phyloP scores from a whole-genome alignment of 2,888 invertebrate genomes.

The Leptinotarsa juncta region DNA sequence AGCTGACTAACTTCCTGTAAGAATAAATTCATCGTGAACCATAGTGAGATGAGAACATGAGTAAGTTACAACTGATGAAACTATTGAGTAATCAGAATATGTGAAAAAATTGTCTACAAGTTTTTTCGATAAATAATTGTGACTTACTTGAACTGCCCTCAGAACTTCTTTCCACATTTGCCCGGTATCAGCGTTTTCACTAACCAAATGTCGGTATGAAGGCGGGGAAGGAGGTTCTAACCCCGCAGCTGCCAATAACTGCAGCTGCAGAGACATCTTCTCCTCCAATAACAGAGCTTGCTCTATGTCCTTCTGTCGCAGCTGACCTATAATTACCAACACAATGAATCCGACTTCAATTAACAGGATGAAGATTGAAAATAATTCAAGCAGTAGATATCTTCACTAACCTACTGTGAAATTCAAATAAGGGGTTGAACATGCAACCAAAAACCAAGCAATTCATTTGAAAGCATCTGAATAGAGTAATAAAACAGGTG shows the following conservation, averaged over 20 bases:
- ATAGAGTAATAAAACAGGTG: too few relatives aligned
- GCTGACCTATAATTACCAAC: constrained; percentile 72
- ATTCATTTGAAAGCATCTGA: too few relatives aligned
- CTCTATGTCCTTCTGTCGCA: constrained; percentile 89
- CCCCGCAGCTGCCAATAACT: constrained; percentile 78
- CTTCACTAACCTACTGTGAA: too few relatives aligned
- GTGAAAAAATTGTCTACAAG: too few relatives aligned
- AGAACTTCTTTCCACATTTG: constrained; percentile 87
- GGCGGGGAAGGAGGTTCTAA: constrained; percentile 73
- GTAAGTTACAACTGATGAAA: too few relatives aligned
- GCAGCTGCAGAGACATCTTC: constrained; percentile 87
- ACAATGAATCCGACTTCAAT: neutral
- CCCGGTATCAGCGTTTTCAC: constrained; percentile 80
- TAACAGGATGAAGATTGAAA: neutral
- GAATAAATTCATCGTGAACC: constrained; percentile 24
- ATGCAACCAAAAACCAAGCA: too few relatives aligned
- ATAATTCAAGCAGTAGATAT: neutral
- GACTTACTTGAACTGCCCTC: constrained; percentile 75
- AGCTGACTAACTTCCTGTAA: constrained; percentile 78
- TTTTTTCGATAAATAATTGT: neutral
- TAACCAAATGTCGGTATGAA: constrained; percentile 82
- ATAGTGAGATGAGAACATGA: neutral
- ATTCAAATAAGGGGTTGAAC: too few relatives aligned
- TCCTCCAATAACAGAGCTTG: constrained; percentile 89
- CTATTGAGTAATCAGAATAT: too few relatives aligned